Percentiles rank a stretch among this genome's conserved stretches.
These are phyloP conservation scores for Dicaeum eximium DNA, from an alignment of 2,113 vertebrate species.

Conservation along the genomic window DNA sequence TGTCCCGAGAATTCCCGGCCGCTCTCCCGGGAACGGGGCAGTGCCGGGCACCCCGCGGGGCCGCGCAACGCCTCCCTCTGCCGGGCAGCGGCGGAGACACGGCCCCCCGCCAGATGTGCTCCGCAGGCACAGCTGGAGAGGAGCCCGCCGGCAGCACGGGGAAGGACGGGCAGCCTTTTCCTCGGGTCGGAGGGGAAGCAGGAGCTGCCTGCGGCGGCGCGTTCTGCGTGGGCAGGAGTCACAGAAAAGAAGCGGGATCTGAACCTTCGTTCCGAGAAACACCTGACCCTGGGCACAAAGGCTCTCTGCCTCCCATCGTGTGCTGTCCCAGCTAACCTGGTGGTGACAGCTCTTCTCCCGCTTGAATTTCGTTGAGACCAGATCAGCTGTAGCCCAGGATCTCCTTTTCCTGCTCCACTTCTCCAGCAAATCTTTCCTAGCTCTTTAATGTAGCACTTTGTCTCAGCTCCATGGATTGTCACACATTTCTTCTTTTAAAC, in stretches of 20 bases:
- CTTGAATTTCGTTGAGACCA: neutral
- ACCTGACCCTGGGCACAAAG: rapidly evolving
- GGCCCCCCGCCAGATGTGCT: neutral
- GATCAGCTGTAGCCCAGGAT: neutral
- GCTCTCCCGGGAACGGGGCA: neutral
- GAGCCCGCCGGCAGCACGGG: neutral
- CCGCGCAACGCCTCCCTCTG: neutral
- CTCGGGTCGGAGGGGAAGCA: neutral
- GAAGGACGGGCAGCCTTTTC: neutral
- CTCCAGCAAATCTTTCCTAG: slow-evolving; percentile 28
- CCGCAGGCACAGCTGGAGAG: neutral
- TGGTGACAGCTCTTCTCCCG: neutral
- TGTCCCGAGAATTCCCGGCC: rapidly evolving
- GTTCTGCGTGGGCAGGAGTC: neutral
- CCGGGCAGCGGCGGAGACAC: neutral
- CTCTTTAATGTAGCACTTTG: neutral
- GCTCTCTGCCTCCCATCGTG: neutral
- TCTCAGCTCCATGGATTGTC: neutral
- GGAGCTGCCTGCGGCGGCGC: neutral
- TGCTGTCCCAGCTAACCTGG: neutral
- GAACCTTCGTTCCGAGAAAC: neutral
- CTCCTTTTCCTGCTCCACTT: slow-evolving; percentile 22
- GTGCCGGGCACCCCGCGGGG: neutral
- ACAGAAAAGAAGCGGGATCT: neutral
- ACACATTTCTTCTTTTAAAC: neutral